Evolutionary conservation across 1,140 invertebrate genomes (phyloP).

Genomic region (Sycobia sp.): DNA sequence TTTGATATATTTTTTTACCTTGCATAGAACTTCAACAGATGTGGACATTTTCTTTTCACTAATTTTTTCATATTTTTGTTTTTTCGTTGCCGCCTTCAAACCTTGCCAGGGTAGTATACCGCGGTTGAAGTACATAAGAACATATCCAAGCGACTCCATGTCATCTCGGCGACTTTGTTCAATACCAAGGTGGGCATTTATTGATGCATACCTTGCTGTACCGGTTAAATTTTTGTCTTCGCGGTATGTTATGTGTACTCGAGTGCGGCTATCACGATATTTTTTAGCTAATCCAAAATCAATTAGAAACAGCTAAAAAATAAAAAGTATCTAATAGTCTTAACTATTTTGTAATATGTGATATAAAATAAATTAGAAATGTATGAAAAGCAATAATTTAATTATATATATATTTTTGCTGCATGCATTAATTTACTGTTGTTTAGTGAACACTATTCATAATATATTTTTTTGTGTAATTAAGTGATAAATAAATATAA

Average conservation of each 20-base stretch:
- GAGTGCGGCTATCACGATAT: constrained; percentile 85
- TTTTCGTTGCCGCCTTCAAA: constrained; percentile 91
- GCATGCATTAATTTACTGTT: too few species aligned
- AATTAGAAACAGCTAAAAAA: constrained; percentile 85
- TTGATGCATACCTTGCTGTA: constrained; percentile 95
- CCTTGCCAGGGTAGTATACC: constrained; percentile 94
- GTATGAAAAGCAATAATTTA: neutral
- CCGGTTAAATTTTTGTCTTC: constrained; percentile 98
- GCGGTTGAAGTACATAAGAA: constrained; percentile 96
- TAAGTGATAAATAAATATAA: too few species aligned
- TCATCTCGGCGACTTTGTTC: constrained; percentile 91
- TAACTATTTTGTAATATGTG: too few species aligned
- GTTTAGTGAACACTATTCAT: too few species aligned
- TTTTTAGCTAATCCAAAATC: constrained; percentile 98
- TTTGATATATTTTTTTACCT: too few species aligned
- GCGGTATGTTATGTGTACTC: constrained; percentile 89
- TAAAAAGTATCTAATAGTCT: too few species aligned
- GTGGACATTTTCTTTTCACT: constrained; percentile 98
- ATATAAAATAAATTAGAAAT: neutral
- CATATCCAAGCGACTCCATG: constrained; percentile 95
- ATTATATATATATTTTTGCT: too few species aligned
- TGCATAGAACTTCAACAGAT: constrained; percentile 91
- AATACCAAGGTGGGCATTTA: constrained; percentile 95
- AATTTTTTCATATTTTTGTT: constrained; percentile 97
- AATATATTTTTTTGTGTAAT: too few species aligned